A percentile compares a stretch with the other conserved stretches of the same genome.
Conservation (phyloP, 2,888 invertebrate genomes). For the Epinotia ramella region DNA sequence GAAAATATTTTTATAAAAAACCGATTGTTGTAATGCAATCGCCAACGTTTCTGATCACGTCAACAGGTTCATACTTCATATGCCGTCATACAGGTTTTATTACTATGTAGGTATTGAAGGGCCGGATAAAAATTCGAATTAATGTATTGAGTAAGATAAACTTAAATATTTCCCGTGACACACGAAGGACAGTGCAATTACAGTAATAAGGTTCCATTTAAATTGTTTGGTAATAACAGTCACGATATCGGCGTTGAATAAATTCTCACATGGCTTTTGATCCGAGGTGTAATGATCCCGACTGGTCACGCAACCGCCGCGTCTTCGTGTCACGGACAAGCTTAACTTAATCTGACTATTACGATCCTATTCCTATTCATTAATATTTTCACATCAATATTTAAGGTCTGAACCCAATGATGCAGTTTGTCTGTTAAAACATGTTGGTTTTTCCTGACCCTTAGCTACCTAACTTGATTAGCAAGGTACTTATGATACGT, state of each 20-base stretch:
- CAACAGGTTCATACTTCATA: neutral
- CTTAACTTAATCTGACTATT: constrained; percentile 13
- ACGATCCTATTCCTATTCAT: neutral
- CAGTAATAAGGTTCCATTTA: constrained; percentile 33
- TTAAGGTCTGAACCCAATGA: no score
- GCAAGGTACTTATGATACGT: no score
- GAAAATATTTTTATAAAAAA: no score
- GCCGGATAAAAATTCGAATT: neutral
- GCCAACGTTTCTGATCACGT: neutral
- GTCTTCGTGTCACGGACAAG: constrained; percentile 34
- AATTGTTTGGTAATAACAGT: constrained; percentile 37
- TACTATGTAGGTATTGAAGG: neutral
- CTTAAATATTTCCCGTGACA: constrained; percentile 10
- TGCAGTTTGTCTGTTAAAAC: no score
- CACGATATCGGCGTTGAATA: constrained; percentile 34
- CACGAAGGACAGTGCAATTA: constrained; percentile 23
- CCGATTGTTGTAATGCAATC: neutral
- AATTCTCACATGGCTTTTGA: constrained; percentile 39
- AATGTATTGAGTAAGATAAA: constrained; percentile 13
- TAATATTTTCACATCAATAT: neutral
- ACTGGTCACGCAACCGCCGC: constrained; percentile 36
- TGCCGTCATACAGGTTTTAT: neutral
- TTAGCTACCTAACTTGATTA: no score
- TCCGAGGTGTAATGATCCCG: constrained; percentile 34
- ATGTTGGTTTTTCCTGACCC: no score